phyloP scores from a whole-genome alignment of 1,140 invertebrate species.

The Zaprionus vittiger region DNA sequence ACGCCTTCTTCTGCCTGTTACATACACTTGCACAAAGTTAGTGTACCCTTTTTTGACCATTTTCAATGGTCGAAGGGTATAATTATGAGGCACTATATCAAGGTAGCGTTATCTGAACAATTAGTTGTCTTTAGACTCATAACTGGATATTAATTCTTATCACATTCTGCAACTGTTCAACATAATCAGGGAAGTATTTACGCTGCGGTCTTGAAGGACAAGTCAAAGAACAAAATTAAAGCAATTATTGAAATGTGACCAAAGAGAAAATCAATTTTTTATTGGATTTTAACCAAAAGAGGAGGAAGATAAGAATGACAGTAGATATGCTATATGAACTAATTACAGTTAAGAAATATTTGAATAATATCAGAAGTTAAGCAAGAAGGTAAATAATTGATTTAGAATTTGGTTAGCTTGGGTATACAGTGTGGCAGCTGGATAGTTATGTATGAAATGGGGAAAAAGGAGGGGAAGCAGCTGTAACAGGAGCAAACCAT shows the following conservation, averaged over 20 bases:
- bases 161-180: background rate
- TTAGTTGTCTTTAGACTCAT: conserved; percentile 15
- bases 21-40: too few relatives aligned
- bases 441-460: background rate
- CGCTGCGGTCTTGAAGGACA: conserved; percentile 14
- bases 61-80: too few relatives aligned
- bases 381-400: conserved; percentile 8
- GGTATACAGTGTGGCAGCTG: background rate
- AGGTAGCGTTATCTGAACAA: conserved; percentile 7
- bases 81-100: background rate
- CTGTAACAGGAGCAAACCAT: conserved; percentile 14
- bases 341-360: conserved; percentile 14
- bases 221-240: conserved; percentile 28
- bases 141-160: conserved; percentile 36
- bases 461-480: background rate
- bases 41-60: too few relatives aligned
- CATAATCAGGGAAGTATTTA: conserved; percentile 24
- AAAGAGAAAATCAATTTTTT: conserved; percentile 20
- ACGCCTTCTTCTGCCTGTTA: too few relatives aligned
- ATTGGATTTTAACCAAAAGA: conserved; percentile 28
- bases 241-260: conserved; percentile 9
- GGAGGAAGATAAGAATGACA: conserved; percentile 24
- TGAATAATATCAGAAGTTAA: conserved; percentile 14
- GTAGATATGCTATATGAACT: conserved; percentile 31
- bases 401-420: background rate